Base-by-base conservation (phyloP, 35 echinoderm and acorn worm genomes). In the Amphiura filiformis region DNA sequence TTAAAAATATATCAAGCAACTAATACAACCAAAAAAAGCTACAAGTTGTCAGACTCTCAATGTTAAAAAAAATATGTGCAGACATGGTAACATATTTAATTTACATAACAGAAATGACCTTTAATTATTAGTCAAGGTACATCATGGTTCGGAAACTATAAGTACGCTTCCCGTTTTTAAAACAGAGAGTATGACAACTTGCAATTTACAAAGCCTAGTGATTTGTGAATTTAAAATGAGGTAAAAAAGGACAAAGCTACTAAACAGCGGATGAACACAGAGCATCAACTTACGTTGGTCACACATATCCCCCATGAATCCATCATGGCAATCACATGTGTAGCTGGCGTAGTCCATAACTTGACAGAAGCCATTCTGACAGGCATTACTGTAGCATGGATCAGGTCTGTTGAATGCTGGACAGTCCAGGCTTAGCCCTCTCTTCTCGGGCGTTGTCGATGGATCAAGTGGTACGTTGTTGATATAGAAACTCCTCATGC, bases 291-390 rank as follows among this genome's bases (percentile, higher is more conserved):
- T 94, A 99, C 96, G 82, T 95, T 57, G 81, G 82, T 95, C 84
- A 85, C 96, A 99, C 82, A 87, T 78, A 2, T 83, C 39, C 9
- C 96, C 96, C 90, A 99, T 99, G 93, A 89, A 94, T 26, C 96
- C 96, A 31, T 99, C 96, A 33, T 89, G 96, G 61, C 96, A 99
- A 82, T 99, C 93, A 49, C 96, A 99, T 1, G 84, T 84, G 75
- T 87, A 94, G 38, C 61, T 88, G 76, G 77, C 80, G 31, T 83
- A 34, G 38, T 89, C 90, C 31, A 87, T 35, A 33, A 75, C 76
- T 17, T 78, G 90, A 47, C 96, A 99, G 82, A 89, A 90, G 13
- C 96, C 96, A 11, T 92, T 57, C 31, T 87, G 39, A 61, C 96
- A 99, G 26, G 57, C 34, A 40, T 92, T 80, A 39, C 89, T 81